Conservation (phyloP, 2,888 invertebrate genomes). For the Tenthredo mesomela region DNA sequence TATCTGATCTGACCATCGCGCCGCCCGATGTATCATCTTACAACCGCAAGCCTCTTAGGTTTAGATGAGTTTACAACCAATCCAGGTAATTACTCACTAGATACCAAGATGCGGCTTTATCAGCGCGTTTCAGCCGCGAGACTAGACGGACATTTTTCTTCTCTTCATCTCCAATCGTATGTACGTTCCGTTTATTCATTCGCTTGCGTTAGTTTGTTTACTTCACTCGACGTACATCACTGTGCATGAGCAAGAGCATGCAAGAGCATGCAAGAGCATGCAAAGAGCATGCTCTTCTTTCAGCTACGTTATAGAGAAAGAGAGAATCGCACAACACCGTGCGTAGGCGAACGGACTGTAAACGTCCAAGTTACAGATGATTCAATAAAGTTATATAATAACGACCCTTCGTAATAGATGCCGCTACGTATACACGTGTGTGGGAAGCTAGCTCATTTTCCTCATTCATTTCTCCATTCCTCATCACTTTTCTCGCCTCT, state of each 20-base stretch:
- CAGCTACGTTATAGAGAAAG: background rate
- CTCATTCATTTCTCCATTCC: conserved; percentile 17
- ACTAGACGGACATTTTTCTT: background rate
- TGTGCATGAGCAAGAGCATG: no score
- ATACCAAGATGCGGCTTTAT: conserved; percentile 51
- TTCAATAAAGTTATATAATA: conserved; percentile 65
- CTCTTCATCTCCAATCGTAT: background rate
- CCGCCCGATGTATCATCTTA: conserved; percentile 77
- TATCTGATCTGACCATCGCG: conserved; percentile 71
- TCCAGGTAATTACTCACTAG: conserved; percentile 72
- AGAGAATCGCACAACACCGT: background rate
- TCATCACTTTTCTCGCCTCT: background rate
- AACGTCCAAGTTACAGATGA: conserved; percentile 64
- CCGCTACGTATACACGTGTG: background rate
- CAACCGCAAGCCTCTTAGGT: conserved; percentile 71
- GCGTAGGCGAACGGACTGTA: conserved; percentile 70
- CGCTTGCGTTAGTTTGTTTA: background rate
- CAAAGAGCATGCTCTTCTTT: background rate
- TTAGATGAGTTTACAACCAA: conserved; percentile 77
- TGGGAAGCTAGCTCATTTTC: conserved; percentile 34
- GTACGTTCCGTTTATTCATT: background rate
- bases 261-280: no score
- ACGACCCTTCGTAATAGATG: conserved; percentile 42
- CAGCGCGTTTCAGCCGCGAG: background rate
- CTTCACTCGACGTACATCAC: conserved; percentile 41